Conservation (phyloP, 2,888 invertebrate species). For the Noctua pronuba region DNA sequence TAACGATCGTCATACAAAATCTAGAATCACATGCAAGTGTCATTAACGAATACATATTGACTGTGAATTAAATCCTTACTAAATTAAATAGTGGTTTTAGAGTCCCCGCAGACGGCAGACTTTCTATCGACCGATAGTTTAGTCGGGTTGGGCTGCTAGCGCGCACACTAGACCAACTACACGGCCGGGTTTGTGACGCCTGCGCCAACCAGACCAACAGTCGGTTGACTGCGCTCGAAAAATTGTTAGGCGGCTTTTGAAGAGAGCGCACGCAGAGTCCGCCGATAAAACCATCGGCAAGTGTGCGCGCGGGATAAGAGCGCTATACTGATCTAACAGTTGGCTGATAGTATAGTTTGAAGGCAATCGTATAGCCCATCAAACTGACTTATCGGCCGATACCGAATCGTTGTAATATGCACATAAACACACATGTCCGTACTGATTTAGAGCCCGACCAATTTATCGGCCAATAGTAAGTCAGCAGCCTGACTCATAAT, state of each 20-base stretch:
- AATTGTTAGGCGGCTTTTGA: not conserved
- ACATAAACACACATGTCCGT: not conserved
- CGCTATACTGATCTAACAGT: not conserved
- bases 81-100: constrained; percentile 18
- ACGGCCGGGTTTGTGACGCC: no score
- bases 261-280: not conserved
- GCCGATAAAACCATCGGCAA: not conserved
- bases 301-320: not conserved
- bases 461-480: not conserved
- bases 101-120: not conserved
- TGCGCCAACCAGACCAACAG: not conserved
- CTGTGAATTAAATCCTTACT: constrained; percentile 11
- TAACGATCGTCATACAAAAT: constrained; percentile 21
- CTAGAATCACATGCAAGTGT: constrained; percentile 11
- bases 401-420: not conserved
- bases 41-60: constrained; percentile 18
- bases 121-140: not conserved
- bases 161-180: not conserved
- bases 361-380: not conserved
- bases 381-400: not conserved
- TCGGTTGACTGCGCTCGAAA: not conserved
- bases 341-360: not conserved
- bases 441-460: not conserved
- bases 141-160: not conserved
- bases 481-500: not conserved